Evolutionary conservation across 2,113 vertebrate genomes (phyloP).

Genomic region (Eudyptes chrysolophus): DNA sequence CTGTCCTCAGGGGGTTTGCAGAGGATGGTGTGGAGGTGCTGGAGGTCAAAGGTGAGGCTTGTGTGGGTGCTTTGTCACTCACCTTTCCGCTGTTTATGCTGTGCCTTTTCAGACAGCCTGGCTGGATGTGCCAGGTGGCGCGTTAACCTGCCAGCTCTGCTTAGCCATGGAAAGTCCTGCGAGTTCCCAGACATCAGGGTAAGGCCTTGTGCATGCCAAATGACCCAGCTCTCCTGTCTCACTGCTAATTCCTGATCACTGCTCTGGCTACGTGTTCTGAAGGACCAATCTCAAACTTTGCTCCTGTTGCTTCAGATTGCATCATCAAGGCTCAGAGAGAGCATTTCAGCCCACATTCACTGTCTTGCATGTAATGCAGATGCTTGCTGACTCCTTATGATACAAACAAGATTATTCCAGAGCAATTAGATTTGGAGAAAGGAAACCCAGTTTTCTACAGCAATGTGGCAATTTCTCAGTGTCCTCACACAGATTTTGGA

Average conservation of each 20-base stretch:
- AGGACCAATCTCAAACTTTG: background rate
- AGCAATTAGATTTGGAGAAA: background rate
- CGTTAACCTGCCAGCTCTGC: background rate
- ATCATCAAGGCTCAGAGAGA: background rate
- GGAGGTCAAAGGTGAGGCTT: background rate
- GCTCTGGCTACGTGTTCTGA: background rate
- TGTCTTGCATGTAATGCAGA: background rate
- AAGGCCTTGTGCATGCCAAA: background rate
- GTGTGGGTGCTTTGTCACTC: background rate
- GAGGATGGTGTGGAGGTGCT: background rate
- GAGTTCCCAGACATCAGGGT: background rate
- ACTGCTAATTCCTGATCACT: background rate
- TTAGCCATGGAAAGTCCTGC: background rate
- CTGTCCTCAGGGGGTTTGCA: background rate
- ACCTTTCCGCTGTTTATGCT: background rate
- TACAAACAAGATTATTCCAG: background rate
- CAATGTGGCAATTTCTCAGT: background rate
- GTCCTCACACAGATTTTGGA: background rate
- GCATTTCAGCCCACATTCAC: background rate
- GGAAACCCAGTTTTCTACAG: background rate
- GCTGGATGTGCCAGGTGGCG: background rate
- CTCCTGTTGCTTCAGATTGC: background rate
- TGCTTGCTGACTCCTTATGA: background rate
- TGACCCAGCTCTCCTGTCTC: background rate
- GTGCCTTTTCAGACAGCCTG: background rate